Percentiles rank a stretch among this genome's conserved stretches.
These are phyloP conservation scores for Scelioninae gen. 1 DNA, from an alignment of 2,888 invertebrate genomes.

Conservation along the genomic window DNA sequence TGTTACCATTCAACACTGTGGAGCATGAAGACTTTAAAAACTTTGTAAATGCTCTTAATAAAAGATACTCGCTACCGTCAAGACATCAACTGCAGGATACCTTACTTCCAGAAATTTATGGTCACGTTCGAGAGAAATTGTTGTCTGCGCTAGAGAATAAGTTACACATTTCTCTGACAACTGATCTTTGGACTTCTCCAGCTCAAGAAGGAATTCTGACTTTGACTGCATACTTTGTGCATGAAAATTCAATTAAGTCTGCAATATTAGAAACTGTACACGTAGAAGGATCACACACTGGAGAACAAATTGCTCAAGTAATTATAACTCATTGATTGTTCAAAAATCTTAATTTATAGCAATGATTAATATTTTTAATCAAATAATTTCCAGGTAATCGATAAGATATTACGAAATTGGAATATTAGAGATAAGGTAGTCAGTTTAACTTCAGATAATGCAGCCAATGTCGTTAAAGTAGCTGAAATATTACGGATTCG, in stretches of 20 bases:
- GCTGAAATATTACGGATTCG: no score
- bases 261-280: slow-evolving; percentile 27
- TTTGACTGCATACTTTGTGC: slow-evolving; percentile 27
- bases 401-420: no score
- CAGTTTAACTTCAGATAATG: no score
- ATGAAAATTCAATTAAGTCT: slow-evolving; percentile 10
- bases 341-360: no score
- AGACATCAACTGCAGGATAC: slow-evolving; percentile 12
- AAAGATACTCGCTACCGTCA: slow-evolving; percentile 19
- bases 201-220: slow-evolving; percentile 31
- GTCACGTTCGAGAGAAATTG: slow-evolving; percentile 5
- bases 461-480: no score
- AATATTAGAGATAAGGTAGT: no score
- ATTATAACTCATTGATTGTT: no score
- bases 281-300: slow-evolving; percentile 14
- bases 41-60: slow-evolving; percentile 18
- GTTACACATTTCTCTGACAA: background rate
- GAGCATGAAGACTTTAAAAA: slow-evolving; percentile 29
- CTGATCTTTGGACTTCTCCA: slow-evolving; percentile 42
- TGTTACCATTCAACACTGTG: slow-evolving; percentile 24
- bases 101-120: slow-evolving; percentile 10
- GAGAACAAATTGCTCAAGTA: background rate
- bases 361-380: no score
- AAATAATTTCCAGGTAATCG: no score
- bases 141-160: background rate